Base-by-base conservation (phyloP, 2,888 invertebrate species). In the Sphaeridia pumilis region DNA sequence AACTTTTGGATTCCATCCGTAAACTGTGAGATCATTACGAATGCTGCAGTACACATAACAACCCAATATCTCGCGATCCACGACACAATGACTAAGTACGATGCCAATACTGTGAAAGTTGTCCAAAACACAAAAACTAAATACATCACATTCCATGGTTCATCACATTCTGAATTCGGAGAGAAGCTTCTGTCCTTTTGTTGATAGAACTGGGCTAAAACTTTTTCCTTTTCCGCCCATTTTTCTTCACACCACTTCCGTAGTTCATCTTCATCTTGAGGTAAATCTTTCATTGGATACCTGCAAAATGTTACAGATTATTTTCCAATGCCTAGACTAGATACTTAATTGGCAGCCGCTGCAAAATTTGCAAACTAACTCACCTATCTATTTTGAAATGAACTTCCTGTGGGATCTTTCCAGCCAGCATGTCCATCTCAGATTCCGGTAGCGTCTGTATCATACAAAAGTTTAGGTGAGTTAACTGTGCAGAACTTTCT, bases 301-400 rank as follows among this genome's bases (percentile, higher is more conserved):
- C 82, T 82, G 67, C 0, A 70, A 69, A 17, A 54, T 52, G 36
- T 28, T 22, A 25, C 24, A 25, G n/a, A 31, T 20, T 27, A 7
- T n/a, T 43, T 14, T 24, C 20, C 4, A 21, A 17, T 10, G 21
- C 14, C n/a, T 22, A 27, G n/a, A n/a, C n/a, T n/a, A n/a, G n/a
- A n/a, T n/a, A n/a, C n/a, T n/a, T n/a, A n/a, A n/a, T n/a, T n/a
- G n/a, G n/a, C n/a, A n/a, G n/a, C n/a, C n/a, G n/a, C n/a, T n/a
- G n/a, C n/a, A n/a, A n/a, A n/a, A n/a, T n/a, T n/a, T n/a, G n/a
- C n/a, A n/a, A n/a, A n/a, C n/a, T n/a, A 7, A 20, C 51, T 62
- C 69, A 81, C 82, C 81, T 74, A 67, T 79, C 79, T 57, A 87
- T 78, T 70, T 82, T 77, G 68, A 87, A 83, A 68, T 84, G 82